phyloP scores from a whole-genome alignment of 2,113 vertebrate species.

The Cynocephalus volans region DNA sequence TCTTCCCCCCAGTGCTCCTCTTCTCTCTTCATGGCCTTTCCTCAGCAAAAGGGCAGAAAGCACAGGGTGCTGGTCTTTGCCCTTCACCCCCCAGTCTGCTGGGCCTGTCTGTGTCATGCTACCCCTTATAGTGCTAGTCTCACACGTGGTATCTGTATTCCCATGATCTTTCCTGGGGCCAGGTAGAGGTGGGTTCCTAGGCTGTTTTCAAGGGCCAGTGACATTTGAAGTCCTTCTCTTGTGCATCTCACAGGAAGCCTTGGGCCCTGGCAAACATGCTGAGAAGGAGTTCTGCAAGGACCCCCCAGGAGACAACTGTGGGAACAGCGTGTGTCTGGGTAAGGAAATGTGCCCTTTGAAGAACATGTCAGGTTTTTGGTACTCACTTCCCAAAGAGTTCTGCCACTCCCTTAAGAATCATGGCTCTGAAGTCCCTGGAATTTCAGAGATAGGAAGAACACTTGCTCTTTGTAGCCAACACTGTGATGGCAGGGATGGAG shows the following conservation, averaged over 20 bases:
- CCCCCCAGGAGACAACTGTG: conserved; percentile 15
- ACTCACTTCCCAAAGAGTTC: neutral
- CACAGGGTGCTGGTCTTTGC: neutral
- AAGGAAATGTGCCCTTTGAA: conserved; percentile 37
- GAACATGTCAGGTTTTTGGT: neutral
- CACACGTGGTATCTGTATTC: neutral
- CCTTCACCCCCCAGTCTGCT: accelerated
- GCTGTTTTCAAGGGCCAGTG: neutral
- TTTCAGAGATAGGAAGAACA: neutral
- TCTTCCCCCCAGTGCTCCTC: neutral
- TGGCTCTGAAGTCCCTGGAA: neutral
- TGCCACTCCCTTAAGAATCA: neutral
- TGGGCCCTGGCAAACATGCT: neutral
- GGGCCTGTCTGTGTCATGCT: neutral
- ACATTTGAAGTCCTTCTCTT: conserved; percentile 53
- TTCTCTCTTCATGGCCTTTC: neutral
- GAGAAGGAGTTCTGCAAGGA: conserved; percentile 61
- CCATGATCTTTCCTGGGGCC: neutral
- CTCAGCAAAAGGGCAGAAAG: neutral
- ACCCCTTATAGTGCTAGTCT: neutral
- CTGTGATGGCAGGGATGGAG: neutral
- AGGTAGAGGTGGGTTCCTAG: neutral
- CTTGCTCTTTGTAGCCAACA: neutral
- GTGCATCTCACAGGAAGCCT: conserved; percentile 67
- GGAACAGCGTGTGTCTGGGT: conserved; percentile 34